Evolutionary conservation across 2,797 vertebrate genomes (phyloP).

Genomic region (Malacoctenus gilli): DNA sequence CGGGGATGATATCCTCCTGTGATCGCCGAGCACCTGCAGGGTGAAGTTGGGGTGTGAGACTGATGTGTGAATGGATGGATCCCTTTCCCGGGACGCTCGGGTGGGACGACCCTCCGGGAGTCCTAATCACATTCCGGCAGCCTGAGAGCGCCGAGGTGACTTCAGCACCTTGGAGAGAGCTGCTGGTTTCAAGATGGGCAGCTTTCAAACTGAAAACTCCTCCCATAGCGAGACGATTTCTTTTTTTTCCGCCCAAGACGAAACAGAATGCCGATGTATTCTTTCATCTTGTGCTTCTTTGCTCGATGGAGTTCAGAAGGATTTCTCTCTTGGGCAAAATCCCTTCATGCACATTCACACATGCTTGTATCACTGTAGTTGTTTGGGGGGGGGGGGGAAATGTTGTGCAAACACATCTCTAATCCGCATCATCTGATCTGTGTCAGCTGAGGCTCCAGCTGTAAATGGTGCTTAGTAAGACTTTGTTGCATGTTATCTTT

Average conservation of each 20-base stretch:
- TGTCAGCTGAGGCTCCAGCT: slow-evolving; percentile 15
- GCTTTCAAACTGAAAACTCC: slow-evolving; percentile 6
- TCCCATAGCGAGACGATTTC: neutral
- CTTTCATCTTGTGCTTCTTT: neutral
- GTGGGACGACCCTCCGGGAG: slow-evolving; percentile 20
- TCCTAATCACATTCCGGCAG: slow-evolving; percentile 32
- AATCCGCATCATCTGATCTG: slow-evolving; percentile 61
- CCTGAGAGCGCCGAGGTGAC: slow-evolving; percentile 19
- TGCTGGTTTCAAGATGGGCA: slow-evolving; percentile 9
- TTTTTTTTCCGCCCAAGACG: too few species aligned
- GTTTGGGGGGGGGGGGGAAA: slow-evolving; percentile 17
- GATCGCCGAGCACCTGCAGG: slow-evolving; percentile 41
- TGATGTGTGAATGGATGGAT: slow-evolving; percentile 29
- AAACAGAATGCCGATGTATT: neutral
- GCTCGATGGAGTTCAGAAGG: neutral
- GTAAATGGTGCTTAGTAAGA: slow-evolving; percentile 28
- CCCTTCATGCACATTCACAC: neutral
- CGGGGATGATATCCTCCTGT: slow-evolving; percentile 29
- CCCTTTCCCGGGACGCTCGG: slow-evolving; percentile 16
- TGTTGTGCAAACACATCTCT: slow-evolving; percentile 41
- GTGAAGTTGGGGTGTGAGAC: slow-evolving; percentile 24
- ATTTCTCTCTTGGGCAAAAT: slow-evolving; percentile 2
- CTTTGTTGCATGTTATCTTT: neutral
- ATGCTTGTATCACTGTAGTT: neutral
- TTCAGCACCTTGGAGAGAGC: slow-evolving; percentile 35